These are phyloP conservation scores for Zaprionus kolodkinae DNA, from an alignment of 1,140 invertebrate species.

Conservation along the genomic window DNA sequence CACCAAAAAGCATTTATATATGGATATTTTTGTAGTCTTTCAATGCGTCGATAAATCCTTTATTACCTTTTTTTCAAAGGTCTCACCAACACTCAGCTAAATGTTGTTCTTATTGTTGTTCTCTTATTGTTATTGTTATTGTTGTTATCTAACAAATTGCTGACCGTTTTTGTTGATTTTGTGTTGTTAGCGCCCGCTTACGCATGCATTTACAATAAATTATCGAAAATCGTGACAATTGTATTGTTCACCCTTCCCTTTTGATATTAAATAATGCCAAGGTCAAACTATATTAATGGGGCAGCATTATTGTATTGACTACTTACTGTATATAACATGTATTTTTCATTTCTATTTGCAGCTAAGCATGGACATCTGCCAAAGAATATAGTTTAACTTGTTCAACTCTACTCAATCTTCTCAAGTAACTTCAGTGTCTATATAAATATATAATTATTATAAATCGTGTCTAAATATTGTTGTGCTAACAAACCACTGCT, in stretches of 20 bases:
- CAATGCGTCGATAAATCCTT: constrained; percentile 57
- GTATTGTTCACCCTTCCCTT: constrained; percentile 6
- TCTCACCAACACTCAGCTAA: constrained; percentile 25
- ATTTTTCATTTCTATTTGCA: constrained; percentile 41
- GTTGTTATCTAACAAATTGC: constrained; percentile 57
- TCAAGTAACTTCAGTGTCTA: constrained; percentile 46
- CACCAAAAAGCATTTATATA: constrained; percentile 9
- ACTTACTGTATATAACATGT: constrained; percentile 4
- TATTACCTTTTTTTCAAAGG: constrained; percentile 53
- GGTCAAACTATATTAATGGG: constrained; percentile 25
- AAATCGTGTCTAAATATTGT: background rate
- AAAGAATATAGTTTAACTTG: constrained; percentile 14
- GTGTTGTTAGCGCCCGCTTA: constrained; percentile 44
- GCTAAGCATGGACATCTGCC: constrained; percentile 6
- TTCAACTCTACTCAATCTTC: constrained; percentile 12
- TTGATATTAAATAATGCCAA: background rate
- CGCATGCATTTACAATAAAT: constrained; percentile 73
- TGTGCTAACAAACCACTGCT: constrained; percentile 23
- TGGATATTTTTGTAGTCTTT: constrained; percentile 24
- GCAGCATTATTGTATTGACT: background rate
- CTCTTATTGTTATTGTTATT: constrained; percentile 13
- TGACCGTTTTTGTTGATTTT: constrained; percentile 42
- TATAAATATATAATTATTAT: constrained; percentile 42
- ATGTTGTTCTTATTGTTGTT: constrained; percentile 24
- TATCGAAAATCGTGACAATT: constrained; percentile 50